Conservation (phyloP, 2,888 invertebrate species). For the Atethmia centrago region DNA sequence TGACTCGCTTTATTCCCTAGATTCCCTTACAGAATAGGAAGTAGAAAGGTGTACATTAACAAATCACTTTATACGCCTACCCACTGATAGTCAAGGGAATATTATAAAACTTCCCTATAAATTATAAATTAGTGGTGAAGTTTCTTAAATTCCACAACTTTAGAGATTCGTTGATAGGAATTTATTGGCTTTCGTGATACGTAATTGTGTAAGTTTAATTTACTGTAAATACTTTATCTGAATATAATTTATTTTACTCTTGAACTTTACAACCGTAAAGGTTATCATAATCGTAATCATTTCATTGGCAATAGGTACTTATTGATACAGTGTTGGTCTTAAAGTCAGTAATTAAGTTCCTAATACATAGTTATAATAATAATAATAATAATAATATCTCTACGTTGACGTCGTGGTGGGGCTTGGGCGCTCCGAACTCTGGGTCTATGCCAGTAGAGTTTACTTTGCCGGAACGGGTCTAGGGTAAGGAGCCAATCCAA, state of each 20-base stretch:
- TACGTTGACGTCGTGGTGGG: no score
- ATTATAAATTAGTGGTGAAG: slow-evolving; percentile 16
- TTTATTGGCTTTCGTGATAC: slow-evolving; percentile 17
- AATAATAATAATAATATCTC: no score
- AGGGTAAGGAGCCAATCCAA: no score
- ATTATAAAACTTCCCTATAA: slow-evolving; percentile 14
- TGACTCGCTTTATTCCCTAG: slow-evolving; percentile 13
- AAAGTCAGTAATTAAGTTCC: no score
- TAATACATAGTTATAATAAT: no score
- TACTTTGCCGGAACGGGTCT: no score
- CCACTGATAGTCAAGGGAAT: not conserved
- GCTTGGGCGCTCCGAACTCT: no score
- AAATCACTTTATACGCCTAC: slow-evolving; percentile 23
- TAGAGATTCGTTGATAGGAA: slow-evolving; percentile 12
- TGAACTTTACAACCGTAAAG: not conserved
- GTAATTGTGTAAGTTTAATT: slow-evolving; percentile 14
- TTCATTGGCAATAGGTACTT: no score
- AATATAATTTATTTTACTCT: slow-evolving; percentile 2
- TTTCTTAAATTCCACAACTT: slow-evolving; percentile 10
- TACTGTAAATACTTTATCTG: not conserved
- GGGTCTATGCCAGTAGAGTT: no score
- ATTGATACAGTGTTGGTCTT: no score
- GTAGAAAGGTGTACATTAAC: slow-evolving; percentile 6
- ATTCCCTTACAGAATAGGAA: slow-evolving; percentile 9
- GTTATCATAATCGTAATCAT: no score